Conservation (phyloP, 64 coral and sea anemone species). For the Actinia equina region DNA sequence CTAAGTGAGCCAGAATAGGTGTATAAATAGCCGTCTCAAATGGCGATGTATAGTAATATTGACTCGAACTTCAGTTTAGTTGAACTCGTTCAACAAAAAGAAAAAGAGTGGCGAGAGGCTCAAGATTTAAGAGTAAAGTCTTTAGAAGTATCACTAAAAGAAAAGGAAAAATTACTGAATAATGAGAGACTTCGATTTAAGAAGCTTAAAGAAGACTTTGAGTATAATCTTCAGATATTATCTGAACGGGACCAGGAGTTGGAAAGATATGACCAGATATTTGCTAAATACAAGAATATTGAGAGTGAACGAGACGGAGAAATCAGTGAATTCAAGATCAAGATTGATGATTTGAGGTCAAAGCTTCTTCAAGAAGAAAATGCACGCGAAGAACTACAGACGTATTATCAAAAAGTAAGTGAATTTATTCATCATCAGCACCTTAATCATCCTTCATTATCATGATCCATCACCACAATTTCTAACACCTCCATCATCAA, state of each 20-base stretch:
- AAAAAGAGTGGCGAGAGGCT: conserved; percentile 93
- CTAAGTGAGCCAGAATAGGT: background rate
- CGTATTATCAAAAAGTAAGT: conserved; percentile 82
- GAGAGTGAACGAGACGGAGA: conserved; percentile 61
- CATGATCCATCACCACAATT: background rate
- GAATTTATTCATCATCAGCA: background rate
- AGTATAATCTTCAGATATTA: conserved; percentile 84
- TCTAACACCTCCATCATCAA: background rate
- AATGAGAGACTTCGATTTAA: conserved; percentile 79
- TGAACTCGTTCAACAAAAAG: conserved; percentile 87
- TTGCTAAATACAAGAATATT: conserved; percentile 63
- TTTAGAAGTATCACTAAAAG: conserved; percentile 60
- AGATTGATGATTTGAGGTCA: conserved; percentile 77
- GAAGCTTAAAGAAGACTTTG: conserved; percentile 95
- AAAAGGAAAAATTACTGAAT: conserved; percentile 64
- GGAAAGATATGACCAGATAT: conserved; percentile 76
- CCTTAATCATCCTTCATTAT: background rate
- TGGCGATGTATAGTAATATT: background rate
- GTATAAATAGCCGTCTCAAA: background rate
- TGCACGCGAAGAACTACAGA: conserved; percentile 80
- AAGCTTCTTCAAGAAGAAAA: conserved; percentile 75
- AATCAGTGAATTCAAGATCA: conserved; percentile 89
- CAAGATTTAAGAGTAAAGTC: conserved; percentile 67
- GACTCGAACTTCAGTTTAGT: conserved; percentile 13
- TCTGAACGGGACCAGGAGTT: conserved; percentile 87